phyloP scores from a whole-genome alignment of 2,888 invertebrate species.

The Steinernema scapterisci region DNA sequence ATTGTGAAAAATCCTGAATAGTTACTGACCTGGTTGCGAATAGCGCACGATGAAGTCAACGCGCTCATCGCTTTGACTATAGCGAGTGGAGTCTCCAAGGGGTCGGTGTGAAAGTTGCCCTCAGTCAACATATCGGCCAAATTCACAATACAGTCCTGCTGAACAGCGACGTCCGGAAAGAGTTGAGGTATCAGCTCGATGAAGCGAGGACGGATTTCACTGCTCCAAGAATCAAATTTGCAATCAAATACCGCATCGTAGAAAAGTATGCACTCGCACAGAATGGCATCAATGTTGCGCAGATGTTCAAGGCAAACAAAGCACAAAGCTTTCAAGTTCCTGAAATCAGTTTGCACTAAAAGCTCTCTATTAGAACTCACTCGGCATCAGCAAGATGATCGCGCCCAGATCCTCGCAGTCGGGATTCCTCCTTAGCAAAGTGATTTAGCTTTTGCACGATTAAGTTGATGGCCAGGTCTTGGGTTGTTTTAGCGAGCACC shows the following conservation, averaged over 20 bases:
- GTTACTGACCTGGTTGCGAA: background rate
- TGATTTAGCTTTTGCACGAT: background rate
- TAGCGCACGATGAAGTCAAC: background rate
- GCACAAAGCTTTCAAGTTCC: background rate
- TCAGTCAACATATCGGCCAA: background rate
- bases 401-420: too few species aligned
- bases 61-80: background rate
- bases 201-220: background rate
- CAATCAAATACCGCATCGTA: background rate
- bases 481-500: background rate
- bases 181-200: background rate
- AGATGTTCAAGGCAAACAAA: background rate
- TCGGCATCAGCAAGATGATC: too few species aligned
- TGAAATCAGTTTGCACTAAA: background rate
- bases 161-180: background rate
- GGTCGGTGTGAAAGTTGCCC: background rate
- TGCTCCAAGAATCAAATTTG: background rate
- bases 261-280: background rate
- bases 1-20: too few species aligned
- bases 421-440: background rate
- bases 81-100: background rate
- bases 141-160: conserved; percentile 7
- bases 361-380: too few species aligned
- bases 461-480: background rate
- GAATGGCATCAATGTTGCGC: background rate